These are phyloP conservation scores for Meda fulgida DNA, from an alignment of 2,797 vertebrate genomes.

Conservation along the genomic window DNA sequence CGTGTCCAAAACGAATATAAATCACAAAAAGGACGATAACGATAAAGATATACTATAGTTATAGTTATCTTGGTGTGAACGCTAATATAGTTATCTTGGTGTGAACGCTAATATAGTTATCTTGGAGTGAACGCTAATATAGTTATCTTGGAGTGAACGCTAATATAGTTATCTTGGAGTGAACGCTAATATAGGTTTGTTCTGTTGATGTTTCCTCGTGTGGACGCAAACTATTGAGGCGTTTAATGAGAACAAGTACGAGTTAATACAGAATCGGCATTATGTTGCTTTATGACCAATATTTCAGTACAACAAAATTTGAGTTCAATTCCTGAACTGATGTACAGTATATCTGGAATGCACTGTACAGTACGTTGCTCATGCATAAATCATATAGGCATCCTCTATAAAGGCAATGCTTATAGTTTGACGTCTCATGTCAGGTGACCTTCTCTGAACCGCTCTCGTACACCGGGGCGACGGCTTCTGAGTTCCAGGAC, in stretches of 20 bases:
- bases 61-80: too few species aligned
- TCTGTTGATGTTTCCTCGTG: too few species aligned
- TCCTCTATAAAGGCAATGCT: not conserved
- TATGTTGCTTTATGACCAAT: not conserved
- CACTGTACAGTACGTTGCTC: not conserved
- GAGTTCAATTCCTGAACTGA: too few species aligned
- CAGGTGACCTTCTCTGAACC: slow-evolving; percentile 89
- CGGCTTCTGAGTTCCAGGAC: slow-evolving; percentile 84
- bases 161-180: too few species aligned
- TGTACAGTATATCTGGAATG: not conserved
- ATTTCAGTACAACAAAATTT: not conserved
- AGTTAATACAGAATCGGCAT: not conserved
- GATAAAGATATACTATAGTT: too few species aligned
- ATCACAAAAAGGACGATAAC: too few species aligned
- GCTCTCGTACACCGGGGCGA: slow-evolving; percentile 65
- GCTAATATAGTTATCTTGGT: too few species aligned
- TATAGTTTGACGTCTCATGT: not conserved
- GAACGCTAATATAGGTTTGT: too few species aligned
- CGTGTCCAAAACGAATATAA: too few species aligned
- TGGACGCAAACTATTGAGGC: not conserved
- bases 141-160: too few species aligned
- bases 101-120: too few species aligned
- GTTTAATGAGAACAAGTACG: not conserved
- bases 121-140: too few species aligned
- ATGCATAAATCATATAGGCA: not conserved